These are phyloP conservation scores for Azemiops feae DNA, from an alignment of 2,113 vertebrate species.

Conservation along the genomic window DNA sequence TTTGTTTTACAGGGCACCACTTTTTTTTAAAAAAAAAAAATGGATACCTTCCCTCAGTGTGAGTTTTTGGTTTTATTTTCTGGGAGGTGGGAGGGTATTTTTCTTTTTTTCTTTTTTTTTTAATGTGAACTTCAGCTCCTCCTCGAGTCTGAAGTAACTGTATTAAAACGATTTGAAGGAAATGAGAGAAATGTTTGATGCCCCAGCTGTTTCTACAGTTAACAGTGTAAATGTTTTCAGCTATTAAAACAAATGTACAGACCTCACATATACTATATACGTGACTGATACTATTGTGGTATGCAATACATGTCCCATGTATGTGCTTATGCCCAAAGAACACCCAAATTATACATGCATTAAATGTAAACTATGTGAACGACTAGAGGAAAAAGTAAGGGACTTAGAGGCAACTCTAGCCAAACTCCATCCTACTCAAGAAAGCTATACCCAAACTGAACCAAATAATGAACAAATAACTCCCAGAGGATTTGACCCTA, in stretches of 20 bases:
- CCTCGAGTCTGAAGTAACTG: background rate
- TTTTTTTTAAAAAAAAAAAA: background rate
- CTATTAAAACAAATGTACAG: slow-evolving; percentile 38
- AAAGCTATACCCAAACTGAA: no score
- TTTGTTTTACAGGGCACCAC: background rate
- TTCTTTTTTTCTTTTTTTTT: background rate
- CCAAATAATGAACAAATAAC: no score
- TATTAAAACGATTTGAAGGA: background rate
- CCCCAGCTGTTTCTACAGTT: background rate
- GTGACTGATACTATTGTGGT: no score
- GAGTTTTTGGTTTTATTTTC: background rate
- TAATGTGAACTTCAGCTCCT: background rate
- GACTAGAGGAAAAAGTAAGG: no score
- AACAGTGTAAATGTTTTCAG: slow-evolving; percentile 24
- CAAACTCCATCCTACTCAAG: no score
- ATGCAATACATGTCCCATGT: no score
- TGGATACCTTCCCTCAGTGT: background rate
- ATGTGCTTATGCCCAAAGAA: no score
- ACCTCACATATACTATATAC: background rate
- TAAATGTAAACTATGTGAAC: no score
- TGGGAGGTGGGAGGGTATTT: background rate
- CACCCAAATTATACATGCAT: no score
- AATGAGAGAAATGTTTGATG: background rate
- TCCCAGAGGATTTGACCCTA: no score
- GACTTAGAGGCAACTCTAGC: no score